Evolutionary conservation across 2,888 invertebrate genomes (phyloP), one percentile per base, ranked within the genome.

Genomic region (Lomographa bimaculata): DNA sequence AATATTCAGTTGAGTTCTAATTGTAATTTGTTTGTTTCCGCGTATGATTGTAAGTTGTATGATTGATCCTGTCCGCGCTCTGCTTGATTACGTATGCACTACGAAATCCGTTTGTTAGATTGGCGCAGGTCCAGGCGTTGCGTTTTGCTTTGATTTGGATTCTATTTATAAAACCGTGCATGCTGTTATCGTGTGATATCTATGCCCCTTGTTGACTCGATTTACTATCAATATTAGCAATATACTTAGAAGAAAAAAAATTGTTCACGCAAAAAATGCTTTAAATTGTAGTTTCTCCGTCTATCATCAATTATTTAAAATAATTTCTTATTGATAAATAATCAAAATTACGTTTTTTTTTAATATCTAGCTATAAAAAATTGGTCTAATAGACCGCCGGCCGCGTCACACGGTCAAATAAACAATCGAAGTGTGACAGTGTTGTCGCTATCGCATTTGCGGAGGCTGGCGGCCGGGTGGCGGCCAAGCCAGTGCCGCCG

Each of bases 381-480:
- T 35, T 25, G 76, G 78, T 71, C 71, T 37, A 16, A 50, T 46
- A 58, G 72, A 66, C 75, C 78, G 57, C 36, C 40, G 50, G 46
- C 52, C 59, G 64, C 65, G 64, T 68, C 64, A 60, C 64, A 67
- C 71, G 70, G 79, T 74, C 71, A 76, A 72, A 84, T 84, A 79
- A 84, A 85, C 81, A 85, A 81, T 79, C 71, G 78, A 74, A 77
- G 83, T 79, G 81, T 79, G 79, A 79, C 77, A 79, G 76, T 68
- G 79, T 72, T 76, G 78, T 67, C 70, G 77, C 77, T 84, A 86
- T 84, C 85, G 81, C 75, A 72, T 81, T 81, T 79, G 79, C 84
- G 82, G 79, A 84, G 84, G 83, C 79, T 81, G 82, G 67, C 71
- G 57, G 60, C 61, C 60, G 61, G 14, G 14, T 60, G 61, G 69